Percentiles rank a stretch among this genome's conserved stretches.
phyloP scores from a whole-genome alignment of 2,113 vertebrate species.

The Bucco capensis region DNA sequence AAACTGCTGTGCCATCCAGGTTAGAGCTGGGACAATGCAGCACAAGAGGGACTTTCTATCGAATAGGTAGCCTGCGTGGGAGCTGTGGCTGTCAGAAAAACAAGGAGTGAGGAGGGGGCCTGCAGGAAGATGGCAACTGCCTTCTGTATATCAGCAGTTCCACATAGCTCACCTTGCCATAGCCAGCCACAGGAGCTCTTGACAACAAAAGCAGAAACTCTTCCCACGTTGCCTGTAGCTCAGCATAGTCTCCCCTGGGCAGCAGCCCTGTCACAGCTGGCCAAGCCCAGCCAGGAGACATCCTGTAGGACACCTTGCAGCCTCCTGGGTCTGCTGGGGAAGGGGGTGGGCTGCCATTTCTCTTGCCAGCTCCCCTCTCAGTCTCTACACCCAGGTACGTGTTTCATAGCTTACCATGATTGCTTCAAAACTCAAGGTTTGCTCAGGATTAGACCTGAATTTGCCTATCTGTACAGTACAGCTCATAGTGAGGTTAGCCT shows the following conservation, averaged over 20 bases:
- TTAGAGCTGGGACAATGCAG: neutral
- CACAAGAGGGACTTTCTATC: neutral
- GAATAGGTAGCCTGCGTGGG: fast-evolving
- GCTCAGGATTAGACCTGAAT: neutral
- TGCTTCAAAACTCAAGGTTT: neutral
- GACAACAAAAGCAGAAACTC: neutral
- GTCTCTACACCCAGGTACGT: neutral
- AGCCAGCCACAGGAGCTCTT: neutral
- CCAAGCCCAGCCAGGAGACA: neutral
- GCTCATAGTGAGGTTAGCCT: neutral
- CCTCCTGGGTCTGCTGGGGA: neutral
- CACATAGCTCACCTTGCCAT: neutral
- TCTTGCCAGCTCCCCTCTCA: neutral
- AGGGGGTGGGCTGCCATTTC: neutral
- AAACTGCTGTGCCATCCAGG: neutral
- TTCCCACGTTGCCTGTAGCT: neutral
- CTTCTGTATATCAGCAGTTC: neutral
- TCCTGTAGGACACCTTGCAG: neutral
- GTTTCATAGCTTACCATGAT: fast-evolving
- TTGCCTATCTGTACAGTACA: neutral
- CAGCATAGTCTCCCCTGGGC: neutral
- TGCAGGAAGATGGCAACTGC: neutral
- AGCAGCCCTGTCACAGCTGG: neutral
- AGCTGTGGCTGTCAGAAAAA: neutral
- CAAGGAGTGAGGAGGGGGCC: neutral